Base-by-base conservation (phyloP, 2,113 vertebrate genomes). In the Cavia aperea region DNA sequence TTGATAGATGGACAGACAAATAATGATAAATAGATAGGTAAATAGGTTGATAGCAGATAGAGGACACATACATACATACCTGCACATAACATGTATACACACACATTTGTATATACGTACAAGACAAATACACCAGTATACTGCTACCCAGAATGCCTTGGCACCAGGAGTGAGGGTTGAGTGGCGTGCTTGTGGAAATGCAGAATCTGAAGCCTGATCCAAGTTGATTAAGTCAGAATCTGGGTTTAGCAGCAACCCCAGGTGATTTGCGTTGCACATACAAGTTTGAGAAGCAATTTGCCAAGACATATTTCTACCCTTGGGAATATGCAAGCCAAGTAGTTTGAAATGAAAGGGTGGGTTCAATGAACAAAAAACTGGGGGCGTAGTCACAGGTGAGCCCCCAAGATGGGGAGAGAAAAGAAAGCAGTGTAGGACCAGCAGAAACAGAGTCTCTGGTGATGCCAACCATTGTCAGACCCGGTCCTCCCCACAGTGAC, bases 81-180 rank as follows among this genome's bases (percentile, higher is more conserved):
- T 43, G 21, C 39, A 60, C 13, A 18, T 54, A n/a, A 9, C 31
- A 72, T 54, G 24, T 1, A 84, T 33, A 49, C 9, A 63, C 7
- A 72, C 4, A 79, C 11, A 51, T 18, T 49, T 10, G 3, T 7
- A n/a, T 1, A 31, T 5, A 9, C 2, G 3, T 3, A 6, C 21
- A 12, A 26, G 16, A 12, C 72, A 81, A 60, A 63, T 72, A 79
- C 3, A 29, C 51, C 58, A 54, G 33, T 36, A 6, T 12, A 15
- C 33, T 66, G 3, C 14, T 79, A 43, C 4, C 39, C 23, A 62
- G n/a, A 68, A 21, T 31, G 13, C 60, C 29, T 16, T 36, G 8
- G 68, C 79, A 43, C 43, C 33, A 65, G 33, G 11, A 81, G 21
- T 6, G 2, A n/a, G 33, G 33, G 7, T 1, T 23, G 8, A 29